Evolutionary conservation across 2,888 invertebrate species (phyloP), one percentile per base, ranked within the genome.

Genomic region (Eupeodes latifasciatus): DNA sequence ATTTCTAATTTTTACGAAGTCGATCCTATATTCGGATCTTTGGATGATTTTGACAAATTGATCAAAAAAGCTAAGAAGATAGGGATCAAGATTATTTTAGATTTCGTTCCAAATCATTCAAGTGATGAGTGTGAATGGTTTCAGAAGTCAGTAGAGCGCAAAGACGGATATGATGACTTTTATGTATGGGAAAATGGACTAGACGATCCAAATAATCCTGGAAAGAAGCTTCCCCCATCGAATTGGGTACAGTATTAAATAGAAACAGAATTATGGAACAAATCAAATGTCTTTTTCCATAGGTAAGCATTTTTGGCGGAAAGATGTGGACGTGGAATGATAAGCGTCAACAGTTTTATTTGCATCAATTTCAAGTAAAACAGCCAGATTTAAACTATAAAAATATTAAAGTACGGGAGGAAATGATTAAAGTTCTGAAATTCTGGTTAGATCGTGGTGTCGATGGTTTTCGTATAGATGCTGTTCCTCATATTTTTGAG

Each of bases 51-150:
- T 83, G 95, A 96, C 81, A 93, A 94, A 7, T 93, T 96, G 59
- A 92, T 96, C 4, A 92, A 91, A 55, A 94, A 94, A 91, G 94
- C 96, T 3, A 94, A 94, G 55, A 92, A 94, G 69, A 90, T 95
- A 27, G 94, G 95, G 1, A 27, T 93, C 0, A 95, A 95, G 93
- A 94, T 96, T 47, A 93, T 96, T 85, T 92, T 96, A 87, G 94
- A 94, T 90, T 94, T 96, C 89, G 96, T 96, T 12, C 96, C 96
- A 9, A 96, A 96, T 92, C 97, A 97, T 91, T 95, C 96, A 2
- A 97, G 97, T 84, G 95, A 97, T 91, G 94, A 97, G 91, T 97
- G 98, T 91, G 95, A 95, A 55, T 99, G 98, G 98, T 99, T 99
- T 92, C 91, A 94, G 81, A 95, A 96, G 91, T 98, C 98, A 5